Conservation (phyloP, 2,113 vertebrate genomes). For the Takifugu bimaculatus region DNA sequence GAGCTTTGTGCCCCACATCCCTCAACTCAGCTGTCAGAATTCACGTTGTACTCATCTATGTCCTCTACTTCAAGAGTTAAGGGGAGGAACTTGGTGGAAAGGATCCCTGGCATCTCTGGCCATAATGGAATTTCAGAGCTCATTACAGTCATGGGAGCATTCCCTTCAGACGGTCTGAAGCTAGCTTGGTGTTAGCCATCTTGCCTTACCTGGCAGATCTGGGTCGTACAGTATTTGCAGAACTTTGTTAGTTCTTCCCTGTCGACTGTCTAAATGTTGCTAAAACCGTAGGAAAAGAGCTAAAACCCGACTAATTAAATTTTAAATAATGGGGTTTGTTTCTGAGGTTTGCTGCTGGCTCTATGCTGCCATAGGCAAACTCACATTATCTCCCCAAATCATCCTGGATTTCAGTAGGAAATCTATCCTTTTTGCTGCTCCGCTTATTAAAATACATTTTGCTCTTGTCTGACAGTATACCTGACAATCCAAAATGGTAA, state of each 20-base stretch:
- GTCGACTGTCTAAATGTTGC: conserved; percentile 15
- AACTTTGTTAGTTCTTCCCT: conserved; percentile 13
- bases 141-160: conserved; percentile 63
- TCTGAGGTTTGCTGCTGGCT: background rate
- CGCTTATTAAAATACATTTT: background rate
- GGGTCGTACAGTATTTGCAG: conserved; percentile 36
- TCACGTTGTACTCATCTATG: conserved; percentile 49
- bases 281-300: background rate
- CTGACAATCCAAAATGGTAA: conserved; percentile 46
- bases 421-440: too few relatives aligned
- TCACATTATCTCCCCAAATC: background rate
- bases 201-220: conserved; percentile 51
- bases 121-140: conserved; percentile 75
- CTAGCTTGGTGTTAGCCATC: conserved; percentile 34
- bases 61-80: conserved; percentile 52
- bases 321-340: background rate
- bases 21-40: conserved; percentile 45
- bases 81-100: conserved; percentile 48
- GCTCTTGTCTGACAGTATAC: conserved; percentile 35
- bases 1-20: conserved; percentile 31
- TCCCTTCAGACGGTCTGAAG: conserved; percentile 58
- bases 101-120: conserved; percentile 37
- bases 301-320: background rate
- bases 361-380: background rate
- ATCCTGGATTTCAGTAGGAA: background rate